A percentile compares a stretch with the other conserved stretches of the same genome.
Conservation (phyloP, 1,140 invertebrate species). For the Zaprionus nigranus region DNA sequence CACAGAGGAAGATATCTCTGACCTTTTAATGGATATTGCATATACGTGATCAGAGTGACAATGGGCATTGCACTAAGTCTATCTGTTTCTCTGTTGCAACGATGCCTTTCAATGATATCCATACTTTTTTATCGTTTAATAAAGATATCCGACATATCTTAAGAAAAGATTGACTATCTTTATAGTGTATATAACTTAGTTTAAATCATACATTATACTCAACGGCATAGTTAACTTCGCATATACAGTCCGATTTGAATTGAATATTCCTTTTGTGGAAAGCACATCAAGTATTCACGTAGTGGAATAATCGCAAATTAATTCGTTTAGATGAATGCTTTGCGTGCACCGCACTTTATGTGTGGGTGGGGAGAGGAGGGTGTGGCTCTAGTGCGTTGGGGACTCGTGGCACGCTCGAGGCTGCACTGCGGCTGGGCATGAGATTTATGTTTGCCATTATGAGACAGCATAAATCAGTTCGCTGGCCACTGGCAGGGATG, state of each 20-base stretch:
- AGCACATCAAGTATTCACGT: not conserved
- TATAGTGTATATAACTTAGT: too few relatives aligned
- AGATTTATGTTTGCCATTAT: slow-evolving; percentile 79
- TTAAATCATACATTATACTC: too few relatives aligned
- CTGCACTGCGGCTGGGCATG: slow-evolving; percentile 50
- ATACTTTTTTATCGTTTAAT: too few relatives aligned
- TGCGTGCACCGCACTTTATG: not conserved
- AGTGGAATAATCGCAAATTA: not conserved
- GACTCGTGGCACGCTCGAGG: slow-evolving; percentile 56
- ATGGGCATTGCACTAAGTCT: not conserved
- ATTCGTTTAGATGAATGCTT: slow-evolving; percentile 22
- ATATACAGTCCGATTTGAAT: too few relatives aligned
- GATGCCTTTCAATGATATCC: too few relatives aligned
- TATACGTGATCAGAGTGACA: not conserved
- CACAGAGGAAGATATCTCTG: not conserved
- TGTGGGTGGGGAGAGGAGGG: not conserved
- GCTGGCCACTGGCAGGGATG: slow-evolving; percentile 35
- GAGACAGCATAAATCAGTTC: slow-evolving; percentile 80
- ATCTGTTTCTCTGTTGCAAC: not conserved
- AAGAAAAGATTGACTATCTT: too few relatives aligned
- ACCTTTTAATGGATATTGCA: not conserved
- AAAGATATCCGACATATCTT: too few relatives aligned
- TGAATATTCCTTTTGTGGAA: not conserved
- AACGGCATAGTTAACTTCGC: too few relatives aligned
- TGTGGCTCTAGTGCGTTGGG: slow-evolving; percentile 29